phyloP scores from a whole-genome alignment of 1,140 invertebrate species.

The Drepana arcuata region DNA sequence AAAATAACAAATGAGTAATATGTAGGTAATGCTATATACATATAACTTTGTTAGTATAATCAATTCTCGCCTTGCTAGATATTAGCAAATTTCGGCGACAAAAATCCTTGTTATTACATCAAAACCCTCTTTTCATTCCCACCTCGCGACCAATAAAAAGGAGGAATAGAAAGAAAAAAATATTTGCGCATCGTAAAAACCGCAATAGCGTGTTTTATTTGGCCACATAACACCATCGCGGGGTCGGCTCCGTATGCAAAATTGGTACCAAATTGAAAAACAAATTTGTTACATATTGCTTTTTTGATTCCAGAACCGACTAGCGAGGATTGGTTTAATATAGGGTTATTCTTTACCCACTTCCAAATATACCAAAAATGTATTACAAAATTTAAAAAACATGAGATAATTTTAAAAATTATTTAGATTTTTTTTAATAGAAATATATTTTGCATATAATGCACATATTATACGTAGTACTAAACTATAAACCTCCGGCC shows the following conservation, averaged over 20 bases:
- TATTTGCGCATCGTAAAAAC: conserved; percentile 59
- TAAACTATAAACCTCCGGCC: no score
- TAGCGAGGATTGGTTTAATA: conserved; percentile 9
- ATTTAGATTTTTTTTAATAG: no score
- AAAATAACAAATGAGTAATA: no score
- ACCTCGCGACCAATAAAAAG: conserved; percentile 43
- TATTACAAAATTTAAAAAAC: no score
- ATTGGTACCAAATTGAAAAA: conserved; percentile 70
- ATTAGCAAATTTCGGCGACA: conserved; percentile 35
- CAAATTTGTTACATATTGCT: conserved; percentile 70
- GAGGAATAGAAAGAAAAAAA: conserved; percentile 32
- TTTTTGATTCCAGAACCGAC: conserved; percentile 49
- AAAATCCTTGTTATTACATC: conserved; percentile 22
- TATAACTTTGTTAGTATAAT: no score
- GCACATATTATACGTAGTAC: no score
- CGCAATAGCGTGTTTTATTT: conserved; percentile 57
- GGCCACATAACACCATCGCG: conserved; percentile 22
- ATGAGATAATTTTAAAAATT: no score
- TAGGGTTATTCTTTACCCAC: conserved; percentile 25
- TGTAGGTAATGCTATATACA: no score
- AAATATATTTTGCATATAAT: no score
- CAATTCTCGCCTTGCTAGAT: no score
- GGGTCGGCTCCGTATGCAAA: conserved; percentile 59
- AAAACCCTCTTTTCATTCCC: conserved; percentile 46
- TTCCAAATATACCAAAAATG: no score